phyloP scores from a whole-genome alignment of 2,888 invertebrate species.

The Xylocampa areola region DNA sequence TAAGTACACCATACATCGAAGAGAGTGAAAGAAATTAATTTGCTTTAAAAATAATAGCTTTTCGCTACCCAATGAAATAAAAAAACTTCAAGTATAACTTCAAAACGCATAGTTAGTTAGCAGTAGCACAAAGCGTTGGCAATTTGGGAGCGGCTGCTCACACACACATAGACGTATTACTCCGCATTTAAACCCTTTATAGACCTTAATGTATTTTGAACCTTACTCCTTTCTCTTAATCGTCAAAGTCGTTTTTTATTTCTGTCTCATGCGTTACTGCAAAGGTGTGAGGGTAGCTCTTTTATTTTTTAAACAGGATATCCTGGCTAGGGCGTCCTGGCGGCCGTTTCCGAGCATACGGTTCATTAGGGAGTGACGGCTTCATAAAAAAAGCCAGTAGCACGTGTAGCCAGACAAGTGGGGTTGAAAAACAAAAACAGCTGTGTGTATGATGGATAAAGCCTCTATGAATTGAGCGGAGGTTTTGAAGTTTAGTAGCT shows the following conservation, averaged over 20 bases:
- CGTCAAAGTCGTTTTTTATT: constrained; percentile 42
- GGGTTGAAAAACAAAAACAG: constrained; percentile 65
- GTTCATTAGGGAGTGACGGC: constrained; percentile 76
- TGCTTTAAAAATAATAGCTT: constrained; percentile 40
- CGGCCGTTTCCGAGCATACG: constrained; percentile 80
- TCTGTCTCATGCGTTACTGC: constrained; percentile 41
- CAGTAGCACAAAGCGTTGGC: constrained; percentile 46
- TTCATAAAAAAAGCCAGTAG: constrained; percentile 77
- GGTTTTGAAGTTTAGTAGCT: constrained; percentile 32
- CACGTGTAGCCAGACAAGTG: constrained; percentile 81
- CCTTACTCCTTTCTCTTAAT: constrained; percentile 45
- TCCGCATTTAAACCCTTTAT: constrained; percentile 36
- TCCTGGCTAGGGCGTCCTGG: constrained; percentile 79
- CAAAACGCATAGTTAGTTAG: constrained; percentile 31
- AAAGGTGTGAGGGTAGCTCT: constrained; percentile 82
- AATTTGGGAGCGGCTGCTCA: constrained; percentile 51
- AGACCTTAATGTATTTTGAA: constrained; percentile 54
- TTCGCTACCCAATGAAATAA: constrained; percentile 37
- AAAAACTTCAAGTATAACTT: constrained; percentile 39
- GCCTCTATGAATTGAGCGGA: constrained; percentile 32
- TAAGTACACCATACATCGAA: too few relatives aligned
- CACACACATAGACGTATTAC: constrained; percentile 30
- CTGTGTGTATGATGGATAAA: constrained; percentile 47
- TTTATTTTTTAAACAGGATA: constrained; percentile 88
- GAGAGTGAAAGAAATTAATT: constrained; percentile 18